Evolutionary conservation across 2,797 vertebrate species (phyloP).

Genomic region (Cephalopachus bancanus): DNA sequence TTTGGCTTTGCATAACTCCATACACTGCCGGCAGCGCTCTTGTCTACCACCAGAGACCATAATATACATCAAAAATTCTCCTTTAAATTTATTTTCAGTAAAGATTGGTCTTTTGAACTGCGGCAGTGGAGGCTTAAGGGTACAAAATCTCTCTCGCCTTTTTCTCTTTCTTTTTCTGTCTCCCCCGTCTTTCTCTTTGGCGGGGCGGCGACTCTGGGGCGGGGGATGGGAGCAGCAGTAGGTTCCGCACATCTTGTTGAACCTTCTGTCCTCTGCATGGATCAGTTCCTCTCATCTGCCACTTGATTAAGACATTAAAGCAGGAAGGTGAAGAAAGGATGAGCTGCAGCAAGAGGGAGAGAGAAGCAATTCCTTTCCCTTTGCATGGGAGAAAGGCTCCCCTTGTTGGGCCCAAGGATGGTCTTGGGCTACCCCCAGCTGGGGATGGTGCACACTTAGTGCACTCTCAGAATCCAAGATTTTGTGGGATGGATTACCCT

Average conservation of each 20-base stretch:
- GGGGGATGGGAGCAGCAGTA: constrained; percentile 77
- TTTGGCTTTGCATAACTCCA: constrained; percentile 89
- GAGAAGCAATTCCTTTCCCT: background rate
- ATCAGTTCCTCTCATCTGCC: constrained; percentile 88
- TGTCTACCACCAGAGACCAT: constrained; percentile 90
- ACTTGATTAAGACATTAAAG: constrained; percentile 89
- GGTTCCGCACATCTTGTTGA: constrained; percentile 82
- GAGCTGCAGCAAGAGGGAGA: constrained; percentile 71
- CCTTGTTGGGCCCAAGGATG: background rate
- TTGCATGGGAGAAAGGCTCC: background rate
- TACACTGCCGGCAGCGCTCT: constrained; percentile 88
- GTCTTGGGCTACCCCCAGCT: background rate
- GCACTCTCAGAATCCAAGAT: background rate
- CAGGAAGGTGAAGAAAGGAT: constrained; percentile 89
- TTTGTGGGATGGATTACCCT: background rate
- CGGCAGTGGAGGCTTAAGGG: constrained; percentile 89
- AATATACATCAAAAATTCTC: constrained; percentile 92
- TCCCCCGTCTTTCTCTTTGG: constrained; percentile 85
- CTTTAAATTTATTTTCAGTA: constrained; percentile 93
- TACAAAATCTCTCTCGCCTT: constrained; percentile 88
- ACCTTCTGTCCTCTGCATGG: constrained; percentile 87
- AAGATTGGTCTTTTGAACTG: constrained; percentile 92
- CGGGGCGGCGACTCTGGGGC: constrained; percentile 58
- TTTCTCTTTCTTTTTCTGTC: constrained; percentile 77
- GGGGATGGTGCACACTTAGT: background rate